Base-by-base conservation (phyloP, 2,888 invertebrate species). In the Dysmachus trigonus region DNA sequence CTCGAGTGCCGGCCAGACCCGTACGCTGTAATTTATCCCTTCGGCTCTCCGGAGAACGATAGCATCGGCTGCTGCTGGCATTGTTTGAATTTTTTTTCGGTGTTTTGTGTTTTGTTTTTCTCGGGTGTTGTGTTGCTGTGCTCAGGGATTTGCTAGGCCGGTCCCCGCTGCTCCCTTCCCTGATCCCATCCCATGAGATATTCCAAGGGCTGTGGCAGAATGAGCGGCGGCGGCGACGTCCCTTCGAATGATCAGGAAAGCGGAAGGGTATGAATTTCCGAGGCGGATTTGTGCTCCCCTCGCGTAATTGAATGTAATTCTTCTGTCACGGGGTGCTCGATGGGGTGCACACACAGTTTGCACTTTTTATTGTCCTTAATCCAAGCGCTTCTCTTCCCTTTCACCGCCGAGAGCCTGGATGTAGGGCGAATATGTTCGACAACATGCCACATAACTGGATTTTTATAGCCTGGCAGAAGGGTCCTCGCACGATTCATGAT, bases 361-460 rank as follows among this genome's bases (percentile, higher is more conserved):
- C 82, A 82, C 82, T 82, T 82, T 82, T 82, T 71, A 82, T 82
- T 53, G 35, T 82, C 71, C 82, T 82, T 82, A 82, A 82, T 82
- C 71, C 82, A 30, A 15, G 62, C 22, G 38, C 2, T 82, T 8
- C n/a, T 27, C 71, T 18, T 35, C 18, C 33, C 13, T n/a, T n/a
- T n/a, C n/a, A 7, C 22, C 35, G 4, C 7, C n/a, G 30, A 10
- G 13, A 22, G 4, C n/a, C 71, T 10, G 47, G 47, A 27, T n/a
- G n/a, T 72, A 72, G 72, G 22, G 51, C 47, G 79, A 51, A 51
- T 79, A 30, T 51, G 27, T 51, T 79, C 47, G 38, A 82, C 71
- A 71, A 82, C 82, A 82, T 82, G 82, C 82, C 82, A 71, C 82
- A 82, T 82, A 82, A 82, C 82, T 82, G 82, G 62, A 82, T 82